A percentile compares a stretch with the other conserved stretches of the same genome.
phyloP scores from a whole-genome alignment of 2,797 vertebrate genomes.

The Coracias cyanogaster region DNA sequence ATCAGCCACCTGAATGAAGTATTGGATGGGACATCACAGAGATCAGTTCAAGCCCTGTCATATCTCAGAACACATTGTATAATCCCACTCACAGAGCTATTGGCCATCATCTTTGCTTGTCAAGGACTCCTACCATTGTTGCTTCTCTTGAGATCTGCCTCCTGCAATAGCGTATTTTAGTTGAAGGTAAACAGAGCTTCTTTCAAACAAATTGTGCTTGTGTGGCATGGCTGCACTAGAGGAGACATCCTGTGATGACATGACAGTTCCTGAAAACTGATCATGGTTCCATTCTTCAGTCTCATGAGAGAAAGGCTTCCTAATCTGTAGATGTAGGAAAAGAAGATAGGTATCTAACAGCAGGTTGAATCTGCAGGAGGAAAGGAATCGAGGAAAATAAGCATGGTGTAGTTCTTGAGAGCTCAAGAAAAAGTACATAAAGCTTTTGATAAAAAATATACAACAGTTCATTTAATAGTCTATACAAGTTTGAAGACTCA shows the following conservation, averaged over 20 bases:
- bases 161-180: neutral
- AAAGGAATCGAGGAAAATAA: neutral
- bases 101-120: neutral
- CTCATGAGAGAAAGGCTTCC: neutral
- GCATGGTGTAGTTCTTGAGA: neutral
- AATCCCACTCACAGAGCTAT: neutral
- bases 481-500: conserved; percentile 19
- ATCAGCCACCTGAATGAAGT: neutral
- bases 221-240: neutral
- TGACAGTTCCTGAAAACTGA: neutral
- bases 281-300: neutral
- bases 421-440: conserved; percentile 1
- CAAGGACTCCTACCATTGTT: neutral
- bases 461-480: conserved; percentile 25
- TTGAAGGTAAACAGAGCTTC: neutral
- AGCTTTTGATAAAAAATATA: neutral
- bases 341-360: neutral
- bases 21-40: neutral
- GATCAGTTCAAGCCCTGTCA: neutral
- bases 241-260: neutral
- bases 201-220: neutral
- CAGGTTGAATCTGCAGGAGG: neutral
- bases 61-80: neutral
- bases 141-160: neutral
- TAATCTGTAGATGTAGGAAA: neutral